These are phyloP conservation scores for Petrophora chlorosata DNA, from an alignment of 2,888 invertebrate genomes.

Conservation along the genomic window DNA sequence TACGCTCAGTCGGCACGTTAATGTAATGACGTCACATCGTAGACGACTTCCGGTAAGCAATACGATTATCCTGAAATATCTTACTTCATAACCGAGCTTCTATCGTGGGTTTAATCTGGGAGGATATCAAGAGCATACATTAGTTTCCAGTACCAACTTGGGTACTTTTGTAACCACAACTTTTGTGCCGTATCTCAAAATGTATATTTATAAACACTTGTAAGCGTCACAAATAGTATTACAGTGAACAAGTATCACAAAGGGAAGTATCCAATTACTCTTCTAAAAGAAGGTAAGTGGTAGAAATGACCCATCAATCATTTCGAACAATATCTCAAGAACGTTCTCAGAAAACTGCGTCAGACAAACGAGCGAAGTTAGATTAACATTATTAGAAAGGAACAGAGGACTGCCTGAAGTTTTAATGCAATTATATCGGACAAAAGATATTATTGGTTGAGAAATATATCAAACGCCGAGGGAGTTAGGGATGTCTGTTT, in stretches of 20 bases:
- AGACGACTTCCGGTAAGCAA: background rate
- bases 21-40: constrained; percentile 3
- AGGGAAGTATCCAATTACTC: too few relatives aligned
- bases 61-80: too few relatives aligned
- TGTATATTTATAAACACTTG: too few relatives aligned
- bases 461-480: constrained; percentile 16
- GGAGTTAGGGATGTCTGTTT: constrained; percentile 9
- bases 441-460: constrained; percentile 26
- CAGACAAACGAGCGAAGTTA: constrained; percentile 48
- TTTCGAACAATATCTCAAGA: constrained; percentile 18
- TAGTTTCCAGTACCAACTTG: too few relatives aligned
- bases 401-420: constrained; percentile 29
- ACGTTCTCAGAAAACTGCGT: constrained; percentile 23
- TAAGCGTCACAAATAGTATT: too few relatives aligned
- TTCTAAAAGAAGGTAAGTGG: background rate
- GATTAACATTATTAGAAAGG: constrained; percentile 45
- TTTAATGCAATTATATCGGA: constrained; percentile 32
- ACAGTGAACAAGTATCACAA: background rate
- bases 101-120: too few relatives aligned
- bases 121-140: too few relatives aligned
- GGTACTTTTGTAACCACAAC: too few relatives aligned
- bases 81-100: too few relatives aligned
- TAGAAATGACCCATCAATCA: constrained; percentile 16
- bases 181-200: too few relatives aligned
- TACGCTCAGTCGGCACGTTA: background rate